A percentile compares a stretch with the other conserved stretches of the same genome.
phyloP scores from a whole-genome alignment of 2,113 vertebrate genomes.

The Pachycephala philippinensis region DNA sequence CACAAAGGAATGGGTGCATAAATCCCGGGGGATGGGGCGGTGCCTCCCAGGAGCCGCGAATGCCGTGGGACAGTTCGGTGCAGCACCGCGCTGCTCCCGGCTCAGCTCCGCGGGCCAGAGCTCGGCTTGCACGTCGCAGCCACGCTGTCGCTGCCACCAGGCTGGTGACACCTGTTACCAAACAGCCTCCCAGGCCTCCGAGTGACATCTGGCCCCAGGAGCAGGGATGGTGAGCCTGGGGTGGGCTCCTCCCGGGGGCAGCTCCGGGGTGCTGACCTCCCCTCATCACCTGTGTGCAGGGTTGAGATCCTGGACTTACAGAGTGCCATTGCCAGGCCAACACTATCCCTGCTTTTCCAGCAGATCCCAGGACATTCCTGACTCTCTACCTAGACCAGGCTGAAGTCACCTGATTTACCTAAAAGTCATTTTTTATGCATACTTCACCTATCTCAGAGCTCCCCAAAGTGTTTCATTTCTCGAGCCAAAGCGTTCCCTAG shows the following conservation, averaged over 20 bases:
- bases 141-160: background rate
- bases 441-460: background rate
- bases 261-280: background rate
- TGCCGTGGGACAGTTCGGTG: background rate
- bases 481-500: background rate
- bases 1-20: background rate
- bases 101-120: accelerated
- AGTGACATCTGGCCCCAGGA: background rate
- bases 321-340: accelerated
- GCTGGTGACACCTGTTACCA: background rate
- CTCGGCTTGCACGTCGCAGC: background rate
- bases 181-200: background rate
- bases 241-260: background rate
- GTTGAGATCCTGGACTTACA: background rate
- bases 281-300: background rate
- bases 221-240: background rate
- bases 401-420: background rate
- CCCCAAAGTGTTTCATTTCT: background rate
- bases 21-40: accelerated
- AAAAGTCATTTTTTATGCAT: background rate
- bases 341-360: background rate
- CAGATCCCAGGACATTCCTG: background rate
- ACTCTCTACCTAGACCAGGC: background rate
- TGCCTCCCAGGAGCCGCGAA: background rate
- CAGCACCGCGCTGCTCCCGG: background rate